phyloP scores from a whole-genome alignment of 2,797 vertebrate species.

The Sandelia bainsii region DNA sequence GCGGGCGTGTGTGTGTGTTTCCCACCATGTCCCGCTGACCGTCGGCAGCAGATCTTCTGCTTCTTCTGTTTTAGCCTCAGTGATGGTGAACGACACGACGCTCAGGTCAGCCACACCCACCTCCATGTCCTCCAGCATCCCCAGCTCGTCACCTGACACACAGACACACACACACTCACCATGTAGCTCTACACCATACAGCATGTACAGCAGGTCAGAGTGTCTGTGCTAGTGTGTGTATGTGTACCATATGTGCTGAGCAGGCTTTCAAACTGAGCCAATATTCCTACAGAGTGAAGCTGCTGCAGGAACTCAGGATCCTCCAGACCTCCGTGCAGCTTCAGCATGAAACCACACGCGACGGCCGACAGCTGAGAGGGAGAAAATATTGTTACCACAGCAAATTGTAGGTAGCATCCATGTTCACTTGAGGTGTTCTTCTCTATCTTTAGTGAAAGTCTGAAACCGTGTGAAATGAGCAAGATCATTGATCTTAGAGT shows the following conservation, averaged over 20 bases:
- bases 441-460: too few relatives aligned
- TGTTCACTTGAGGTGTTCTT: too few relatives aligned
- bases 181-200: too few relatives aligned
- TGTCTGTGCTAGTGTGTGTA: slow-evolving; percentile 37
- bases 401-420: too few relatives aligned
- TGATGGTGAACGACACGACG: slow-evolving; percentile 88
- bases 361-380: slow-evolving; percentile 87
- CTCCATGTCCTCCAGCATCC: slow-evolving; percentile 97
- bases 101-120: slow-evolving; percentile 92
- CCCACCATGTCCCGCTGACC: slow-evolving; percentile 83
- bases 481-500: too few relatives aligned
- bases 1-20: slow-evolving; percentile 9
- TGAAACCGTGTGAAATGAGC: too few relatives aligned
- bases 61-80: slow-evolving; percentile 86
- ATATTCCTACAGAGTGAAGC: slow-evolving; percentile 89
- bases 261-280: slow-evolving; percentile 93
- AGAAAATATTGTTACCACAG: not conserved
- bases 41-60: slow-evolving; percentile 86
- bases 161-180: slow-evolving; percentile 34
- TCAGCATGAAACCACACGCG: slow-evolving; percentile 91
- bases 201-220: not conserved
- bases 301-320: slow-evolving; percentile 90
- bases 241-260: slow-evolving; percentile 95
- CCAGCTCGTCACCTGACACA: slow-evolving; percentile 91
- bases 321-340: slow-evolving; percentile 85